These are phyloP conservation scores for Willowsia nigromaculata DNA, from an alignment of 2,888 invertebrate genomes.

Conservation along the genomic window DNA sequence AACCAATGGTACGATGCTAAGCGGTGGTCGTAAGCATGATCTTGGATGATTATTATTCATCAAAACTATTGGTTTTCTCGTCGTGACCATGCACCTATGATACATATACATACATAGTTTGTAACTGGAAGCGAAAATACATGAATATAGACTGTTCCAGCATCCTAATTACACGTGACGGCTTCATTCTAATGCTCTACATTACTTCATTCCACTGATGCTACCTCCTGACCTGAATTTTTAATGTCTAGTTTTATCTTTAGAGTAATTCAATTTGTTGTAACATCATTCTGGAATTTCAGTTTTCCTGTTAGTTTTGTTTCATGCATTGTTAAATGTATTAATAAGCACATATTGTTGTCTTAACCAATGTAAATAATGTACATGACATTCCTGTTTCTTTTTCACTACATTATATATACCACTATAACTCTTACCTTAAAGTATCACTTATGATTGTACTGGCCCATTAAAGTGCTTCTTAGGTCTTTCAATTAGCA, in stretches of 20 bases:
- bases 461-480: background rate
- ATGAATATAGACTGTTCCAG: background rate
- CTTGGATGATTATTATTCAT: background rate
- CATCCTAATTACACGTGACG: conserved; percentile 28
- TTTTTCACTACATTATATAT: too few relatives aligned
- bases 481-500: too few relatives aligned
- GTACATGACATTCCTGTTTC: too few relatives aligned
- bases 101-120: background rate
- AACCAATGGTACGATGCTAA: background rate
- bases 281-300: too few relatives aligned
- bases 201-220: background rate
- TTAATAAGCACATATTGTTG: too few relatives aligned
- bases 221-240: background rate
- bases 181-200: background rate
- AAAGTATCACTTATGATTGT: background rate
- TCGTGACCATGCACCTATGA: background rate
- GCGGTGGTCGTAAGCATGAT: background rate
- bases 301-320: too few relatives aligned
- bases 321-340: too few relatives aligned
- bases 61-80: too few relatives aligned
- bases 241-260: background rate
- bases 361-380: too few relatives aligned
- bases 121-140: background rate
- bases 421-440: background rate
- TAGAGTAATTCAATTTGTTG: too few relatives aligned